phyloP scores from a whole-genome alignment of 1,140 invertebrate species.

The Belonocnema kinseyi region DNA sequence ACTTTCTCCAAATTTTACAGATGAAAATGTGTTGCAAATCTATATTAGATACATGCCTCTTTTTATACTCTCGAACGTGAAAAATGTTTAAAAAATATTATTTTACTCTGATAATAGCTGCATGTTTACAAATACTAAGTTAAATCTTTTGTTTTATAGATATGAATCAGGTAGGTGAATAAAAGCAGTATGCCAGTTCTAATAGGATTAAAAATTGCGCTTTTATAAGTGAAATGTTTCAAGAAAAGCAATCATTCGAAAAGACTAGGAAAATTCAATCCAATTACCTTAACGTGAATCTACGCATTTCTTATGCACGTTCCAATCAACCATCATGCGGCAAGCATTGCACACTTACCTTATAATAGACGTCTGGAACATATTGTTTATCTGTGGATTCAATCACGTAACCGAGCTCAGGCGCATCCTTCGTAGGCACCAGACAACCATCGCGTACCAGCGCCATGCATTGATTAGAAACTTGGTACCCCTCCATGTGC shows the following conservation, averaged over 20 bases:
- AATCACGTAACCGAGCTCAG: slow-evolving; percentile 96
- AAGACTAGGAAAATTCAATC: neutral
- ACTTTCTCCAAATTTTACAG: no score
- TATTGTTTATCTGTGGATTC: slow-evolving; percentile 96
- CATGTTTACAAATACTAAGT: no score
- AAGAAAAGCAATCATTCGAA: neutral
- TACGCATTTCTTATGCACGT: slow-evolving; percentile 4
- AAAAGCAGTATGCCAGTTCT: no score
- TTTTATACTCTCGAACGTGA: no score
- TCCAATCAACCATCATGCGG: neutral
- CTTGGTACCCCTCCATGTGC: slow-evolving; percentile 99
- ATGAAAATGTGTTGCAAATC: no score
- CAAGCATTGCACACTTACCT: slow-evolving; percentile 81
- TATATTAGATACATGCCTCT: no score
- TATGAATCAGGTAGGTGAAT: no score
- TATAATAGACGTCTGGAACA: slow-evolving; percentile 99
- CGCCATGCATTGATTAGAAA: slow-evolving; percentile 98
- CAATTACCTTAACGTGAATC: slow-evolving; percentile 1
- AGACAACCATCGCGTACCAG: slow-evolving; percentile 95
- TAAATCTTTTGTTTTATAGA: no score
- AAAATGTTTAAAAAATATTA: no score
- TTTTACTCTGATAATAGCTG: no score
- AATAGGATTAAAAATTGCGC: no score
- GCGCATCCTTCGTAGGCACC: slow-evolving; percentile 96
- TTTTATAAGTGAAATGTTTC: no score